phyloP scores from a whole-genome alignment of 2,113 vertebrate genomes.

The Tiliqua scincoides region DNA sequence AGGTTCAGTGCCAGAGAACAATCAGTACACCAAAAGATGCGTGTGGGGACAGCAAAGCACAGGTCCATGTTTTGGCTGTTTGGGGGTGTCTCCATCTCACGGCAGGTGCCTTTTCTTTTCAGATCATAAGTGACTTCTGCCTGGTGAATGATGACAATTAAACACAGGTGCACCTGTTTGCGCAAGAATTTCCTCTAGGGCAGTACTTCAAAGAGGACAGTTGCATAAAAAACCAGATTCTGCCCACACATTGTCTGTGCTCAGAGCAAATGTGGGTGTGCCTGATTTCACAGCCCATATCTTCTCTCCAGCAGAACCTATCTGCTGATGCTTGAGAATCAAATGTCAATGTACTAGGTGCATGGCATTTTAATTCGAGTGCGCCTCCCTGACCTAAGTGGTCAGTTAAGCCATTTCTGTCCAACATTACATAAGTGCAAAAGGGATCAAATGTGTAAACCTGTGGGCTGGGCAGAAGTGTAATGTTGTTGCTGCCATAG shows the following conservation, averaged over 20 bases:
- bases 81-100: fast-evolving
- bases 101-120: fast-evolving
- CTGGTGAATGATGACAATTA: neutral
- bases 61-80: neutral
- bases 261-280: conserved; percentile 1
- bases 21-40: neutral
- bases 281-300: neutral
- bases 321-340: neutral
- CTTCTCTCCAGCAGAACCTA: neutral
- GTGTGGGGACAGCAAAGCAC: neutral
- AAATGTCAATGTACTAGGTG: neutral
- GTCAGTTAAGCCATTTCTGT: neutral
- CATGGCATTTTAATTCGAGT: neutral
- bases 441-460: neutral
- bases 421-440: too few relatives aligned
- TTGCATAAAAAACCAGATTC: neutral
- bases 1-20: neutral
- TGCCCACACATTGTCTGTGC: neutral
- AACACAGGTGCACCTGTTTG: neutral
- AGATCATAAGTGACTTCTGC: fast-evolving
- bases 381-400: neutral
- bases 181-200: neutral
- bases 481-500: too few relatives aligned
- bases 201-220: neutral
- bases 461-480: too few relatives aligned